Base-by-base conservation (phyloP, 2,888 invertebrate genomes). In the Elysia crispata region DNA sequence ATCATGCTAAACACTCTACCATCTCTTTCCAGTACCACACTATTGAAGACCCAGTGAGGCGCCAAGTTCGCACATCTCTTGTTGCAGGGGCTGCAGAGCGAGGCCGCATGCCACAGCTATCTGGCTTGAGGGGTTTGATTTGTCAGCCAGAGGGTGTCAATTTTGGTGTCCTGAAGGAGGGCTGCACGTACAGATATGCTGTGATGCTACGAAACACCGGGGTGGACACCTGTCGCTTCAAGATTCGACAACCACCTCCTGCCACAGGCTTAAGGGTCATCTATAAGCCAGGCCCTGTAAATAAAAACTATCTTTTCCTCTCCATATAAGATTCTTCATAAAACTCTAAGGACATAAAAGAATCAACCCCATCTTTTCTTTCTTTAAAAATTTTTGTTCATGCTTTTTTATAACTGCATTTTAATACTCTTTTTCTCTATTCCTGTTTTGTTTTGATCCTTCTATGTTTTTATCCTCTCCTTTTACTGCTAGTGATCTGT, bases 121-220 rank as follows among this genome's bases (percentile, higher is more conserved):
- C 83, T 25, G 83, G 85, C 54, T 88, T 91, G 88, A 85, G 90
- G 60, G 92, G 92, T 18, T 84, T 92, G 41, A 89, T 88, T 77
- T 81, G 91, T 18, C 86, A 91, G 15, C 92, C 92, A 25, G 88
- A 90, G 77, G 85, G 87, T 66, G 88, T 92, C 3, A 88, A 92
- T 85, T 91, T 92, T 84, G 92, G 92, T 33, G 86, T 90, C 6
- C 85, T 92, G 28, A 87, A 86, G 80, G 92, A 92, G 82, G 92
- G 92, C 11, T 86, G 86, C 83, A 91, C 91, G 1, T 92, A 92
- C 83, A 83, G 84, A 67, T 88, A 86, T 82, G 86, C 85, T 25
- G 86, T 92, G 33, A 81, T 85, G 30, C 85, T 92, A 54, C 90
- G 88, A 79, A 92, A 92, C 85, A 91, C 91, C 13, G 92, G 92